Evolutionary conservation across 2,888 invertebrate species (phyloP).

Genomic region (Plagiodera versicolora): DNA sequence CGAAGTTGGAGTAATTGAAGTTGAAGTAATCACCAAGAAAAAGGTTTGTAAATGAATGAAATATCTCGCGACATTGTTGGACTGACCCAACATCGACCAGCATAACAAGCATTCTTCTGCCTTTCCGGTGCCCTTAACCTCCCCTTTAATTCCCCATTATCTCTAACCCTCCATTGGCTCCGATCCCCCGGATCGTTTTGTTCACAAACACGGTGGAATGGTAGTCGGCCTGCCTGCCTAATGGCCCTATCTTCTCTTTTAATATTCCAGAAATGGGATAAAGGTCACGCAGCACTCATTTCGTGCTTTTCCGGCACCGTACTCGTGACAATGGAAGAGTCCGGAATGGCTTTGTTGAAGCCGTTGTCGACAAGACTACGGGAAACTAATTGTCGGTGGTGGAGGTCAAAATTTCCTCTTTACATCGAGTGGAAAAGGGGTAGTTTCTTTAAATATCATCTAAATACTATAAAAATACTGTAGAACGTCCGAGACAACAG

Average conservation of each 20-base stretch:
- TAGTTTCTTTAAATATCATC: too few species aligned
- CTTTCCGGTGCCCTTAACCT: neutral
- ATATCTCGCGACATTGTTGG: too few species aligned
- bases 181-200: neutral
- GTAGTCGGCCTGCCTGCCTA: too few species aligned
- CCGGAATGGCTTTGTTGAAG: neutral
- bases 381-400: neutral
- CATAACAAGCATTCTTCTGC: neutral
- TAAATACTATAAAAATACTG: too few species aligned
- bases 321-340: slow-evolving; percentile 7
- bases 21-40: too few species aligned
- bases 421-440: too few species aligned
- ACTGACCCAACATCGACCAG: too few species aligned
- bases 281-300: slow-evolving; percentile 11
- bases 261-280: slow-evolving; percentile 12
- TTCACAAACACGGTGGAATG: neutral
- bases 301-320: neutral
- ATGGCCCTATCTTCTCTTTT: neutral
- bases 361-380: neutral
- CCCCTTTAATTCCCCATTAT: neutral
- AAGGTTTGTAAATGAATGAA: too few species aligned
- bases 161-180: neutral
- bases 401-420: neutral
- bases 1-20: too few species aligned
- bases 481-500: too few species aligned